Evolutionary conservation across 1,140 invertebrate genomes (phyloP), one percentile per base, ranked within the genome.

Genomic region (Nephila pilipes): DNA sequence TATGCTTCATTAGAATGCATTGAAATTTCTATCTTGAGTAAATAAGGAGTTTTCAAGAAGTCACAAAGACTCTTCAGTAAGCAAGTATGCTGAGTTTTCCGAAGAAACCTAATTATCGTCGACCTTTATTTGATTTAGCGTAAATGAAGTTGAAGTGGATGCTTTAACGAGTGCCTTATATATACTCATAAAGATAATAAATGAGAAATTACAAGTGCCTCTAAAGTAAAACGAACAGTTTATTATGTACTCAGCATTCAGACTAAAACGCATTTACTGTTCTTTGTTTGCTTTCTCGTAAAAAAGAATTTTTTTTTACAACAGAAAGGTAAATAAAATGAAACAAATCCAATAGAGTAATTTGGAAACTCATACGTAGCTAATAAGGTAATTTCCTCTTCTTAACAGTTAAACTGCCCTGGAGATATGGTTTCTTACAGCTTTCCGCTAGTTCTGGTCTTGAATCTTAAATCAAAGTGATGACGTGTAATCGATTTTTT

Each of bases 101-200:
- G 63, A 65, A 65, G 63, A 14, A 65, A 65, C 63, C 63, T 65
- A 65, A 65, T 65, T 65, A 65, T 29, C 63, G n/a, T n/a, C 63
- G 63, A 25, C n/a, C 63, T 65, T 65, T 65, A 65, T 65, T 65
- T 65, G 63, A 65, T 65, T 65, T 65, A 2, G 25, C 25, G 22
- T 65, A 65, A 65, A 29, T 29, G 63, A 65, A 65, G 25, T 65
- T 65, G 63, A 65, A 65, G 63, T 60, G 25, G 25, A 65, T 29
- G 63, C 63, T 65, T 25, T 65, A 25, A 65, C n/a, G 10, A 65
- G 63, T 2, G 14, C 25, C 25, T 65, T 65, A 65, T 65, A 65
- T 63, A 63, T 65, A 65, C 63, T 29, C 14, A 65, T 29, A 65
- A 65, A 65, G 25, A 65, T 65, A 65, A 65, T 65, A 65, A 25